Percentiles rank a stretch among this genome's conserved stretches.
These are phyloP conservation scores for Ellobium chinense DNA, from an alignment of 2,888 invertebrate species.

Conservation along the genomic window DNA sequence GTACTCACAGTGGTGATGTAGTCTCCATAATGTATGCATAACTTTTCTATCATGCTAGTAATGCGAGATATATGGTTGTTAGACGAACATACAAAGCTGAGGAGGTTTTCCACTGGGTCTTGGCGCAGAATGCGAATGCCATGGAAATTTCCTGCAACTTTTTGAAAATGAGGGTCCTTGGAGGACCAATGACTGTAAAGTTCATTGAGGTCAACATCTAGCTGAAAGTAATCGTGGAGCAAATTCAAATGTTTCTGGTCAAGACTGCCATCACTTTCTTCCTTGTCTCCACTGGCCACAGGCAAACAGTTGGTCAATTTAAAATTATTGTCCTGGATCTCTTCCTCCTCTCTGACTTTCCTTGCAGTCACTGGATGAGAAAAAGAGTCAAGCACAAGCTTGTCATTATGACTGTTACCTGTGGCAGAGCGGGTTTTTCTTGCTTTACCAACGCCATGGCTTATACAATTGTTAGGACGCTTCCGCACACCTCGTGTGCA, in stretches of 20 bases:
- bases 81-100: constrained; percentile 98
- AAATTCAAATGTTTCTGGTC: constrained; percentile 41
- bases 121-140: constrained; percentile 95
- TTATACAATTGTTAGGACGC: background rate
- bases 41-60: constrained; percentile 92
- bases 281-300: background rate
- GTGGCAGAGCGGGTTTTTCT: background rate
- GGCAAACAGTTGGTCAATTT: background rate
- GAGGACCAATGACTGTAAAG: constrained; percentile 87
- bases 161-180: constrained; percentile 87
- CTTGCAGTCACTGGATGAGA: background rate
- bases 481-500: background rate
- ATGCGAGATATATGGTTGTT: constrained; percentile 97
- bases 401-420: background rate
- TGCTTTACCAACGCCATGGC: background rate
- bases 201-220: constrained; percentile 86
- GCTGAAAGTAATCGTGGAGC: constrained; percentile 87
- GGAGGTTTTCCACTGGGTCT: constrained; percentile 94
- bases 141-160: constrained; percentile 83
- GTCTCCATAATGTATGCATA: constrained; percentile 90
- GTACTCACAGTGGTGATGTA: constrained; percentile 82
- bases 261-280: background rate
- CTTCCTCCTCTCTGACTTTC: background rate
- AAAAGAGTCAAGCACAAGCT: too few relatives aligned
- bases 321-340: background rate